A percentile compares a stretch with the other conserved stretches of the same genome.
Evolutionary conservation across 2,113 vertebrate species (phyloP).

Genomic region (Chloebia gouldiae): DNA sequence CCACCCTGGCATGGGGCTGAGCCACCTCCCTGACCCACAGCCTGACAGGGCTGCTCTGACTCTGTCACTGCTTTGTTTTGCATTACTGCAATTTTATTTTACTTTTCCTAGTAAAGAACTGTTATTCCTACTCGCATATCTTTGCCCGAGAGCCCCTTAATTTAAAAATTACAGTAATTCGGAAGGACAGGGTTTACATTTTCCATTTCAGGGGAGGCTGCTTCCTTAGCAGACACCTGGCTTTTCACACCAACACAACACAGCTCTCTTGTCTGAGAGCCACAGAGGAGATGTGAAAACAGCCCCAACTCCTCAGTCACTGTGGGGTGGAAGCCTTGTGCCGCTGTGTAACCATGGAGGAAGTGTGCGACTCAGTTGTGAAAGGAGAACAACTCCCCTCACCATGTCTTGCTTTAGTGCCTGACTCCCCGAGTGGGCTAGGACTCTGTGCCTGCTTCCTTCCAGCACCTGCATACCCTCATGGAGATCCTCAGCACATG

Average conservation of each 20-base stretch:
- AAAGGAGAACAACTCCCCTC: not conserved
- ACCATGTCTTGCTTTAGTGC: not conserved
- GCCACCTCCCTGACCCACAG: too few species aligned
- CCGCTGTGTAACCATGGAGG: not conserved
- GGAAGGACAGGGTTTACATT: too few species aligned
- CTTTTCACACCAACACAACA: not conserved
- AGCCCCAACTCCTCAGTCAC: not conserved
- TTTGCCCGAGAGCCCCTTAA: too few species aligned
- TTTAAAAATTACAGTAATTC: too few species aligned
- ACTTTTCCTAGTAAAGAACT: too few species aligned
- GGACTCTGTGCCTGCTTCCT: not conserved
- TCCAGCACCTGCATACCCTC: not conserved
- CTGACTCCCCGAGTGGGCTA: not conserved
- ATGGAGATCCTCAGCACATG: not conserved
- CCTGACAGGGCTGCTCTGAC: too few species aligned
- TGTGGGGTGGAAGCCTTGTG: not conserved
- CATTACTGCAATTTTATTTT: too few species aligned
- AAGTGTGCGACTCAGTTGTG: not conserved
- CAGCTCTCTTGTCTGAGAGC: not conserved
- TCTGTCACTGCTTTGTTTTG: too few species aligned
- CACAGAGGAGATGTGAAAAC: not conserved
- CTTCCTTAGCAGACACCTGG: not conserved
- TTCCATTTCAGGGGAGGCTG: not conserved
- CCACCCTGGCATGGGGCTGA: too few species aligned
- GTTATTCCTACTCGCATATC: too few species aligned